Conservation (phyloP, 2,113 vertebrate genomes). For the Nannobrachium achirus region DNA sequence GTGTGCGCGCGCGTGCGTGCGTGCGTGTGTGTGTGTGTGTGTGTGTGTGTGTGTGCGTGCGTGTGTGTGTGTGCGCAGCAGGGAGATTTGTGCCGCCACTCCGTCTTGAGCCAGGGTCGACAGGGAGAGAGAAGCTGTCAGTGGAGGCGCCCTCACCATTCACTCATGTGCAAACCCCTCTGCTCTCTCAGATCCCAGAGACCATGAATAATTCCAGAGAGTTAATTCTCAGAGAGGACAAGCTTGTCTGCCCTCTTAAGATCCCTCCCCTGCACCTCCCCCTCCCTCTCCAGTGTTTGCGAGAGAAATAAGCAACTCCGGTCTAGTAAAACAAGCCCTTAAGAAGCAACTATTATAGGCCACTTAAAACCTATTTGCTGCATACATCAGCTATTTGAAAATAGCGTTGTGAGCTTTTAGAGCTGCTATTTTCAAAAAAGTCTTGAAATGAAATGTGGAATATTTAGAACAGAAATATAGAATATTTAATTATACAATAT, state of each 20-base stretch:
- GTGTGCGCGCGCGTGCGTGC: neutral
- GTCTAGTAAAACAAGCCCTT: no score
- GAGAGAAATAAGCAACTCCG: no score
- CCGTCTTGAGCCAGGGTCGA: slow-evolving; percentile 43
- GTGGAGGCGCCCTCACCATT: slow-evolving; percentile 44
- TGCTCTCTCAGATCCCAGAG: slow-evolving; percentile 55
- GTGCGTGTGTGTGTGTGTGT: slow-evolving; percentile 5
- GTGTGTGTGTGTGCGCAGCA: slow-evolving; percentile 21
- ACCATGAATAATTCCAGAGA: slow-evolving; percentile 78
- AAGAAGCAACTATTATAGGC: no score
- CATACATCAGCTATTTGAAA: no score
- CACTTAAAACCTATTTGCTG: no score
- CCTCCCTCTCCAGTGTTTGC: neutral
- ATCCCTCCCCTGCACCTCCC: slow-evolving; percentile 18
- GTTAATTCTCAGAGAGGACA: slow-evolving; percentile 66
- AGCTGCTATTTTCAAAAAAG: no score
- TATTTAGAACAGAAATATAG: no score
- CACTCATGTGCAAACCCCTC: slow-evolving; percentile 57
- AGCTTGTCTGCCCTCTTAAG: slow-evolving; percentile 50
- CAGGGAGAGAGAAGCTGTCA: slow-evolving; percentile 66
- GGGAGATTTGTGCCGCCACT: neutral
- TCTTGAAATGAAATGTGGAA: no score
- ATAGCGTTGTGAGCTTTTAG: no score
- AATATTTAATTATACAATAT: no score
- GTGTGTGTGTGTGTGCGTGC: slow-evolving; percentile 15